phyloP scores from a whole-genome alignment of 2,797 vertebrate genomes.

The Poeciliopsis paucimaculata region DNA sequence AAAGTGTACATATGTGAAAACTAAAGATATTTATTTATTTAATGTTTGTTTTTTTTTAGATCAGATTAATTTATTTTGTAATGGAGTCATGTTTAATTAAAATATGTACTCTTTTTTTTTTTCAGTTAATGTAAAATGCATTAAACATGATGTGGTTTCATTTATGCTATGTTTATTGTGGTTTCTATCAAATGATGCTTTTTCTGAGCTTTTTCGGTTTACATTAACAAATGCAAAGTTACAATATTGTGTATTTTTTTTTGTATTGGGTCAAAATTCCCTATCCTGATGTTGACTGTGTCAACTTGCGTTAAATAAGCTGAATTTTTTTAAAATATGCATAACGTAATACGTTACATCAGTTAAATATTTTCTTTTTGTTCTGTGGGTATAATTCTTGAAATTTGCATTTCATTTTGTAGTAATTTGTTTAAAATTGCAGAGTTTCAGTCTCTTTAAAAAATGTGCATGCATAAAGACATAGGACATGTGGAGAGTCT shows the following conservation, averaged over 20 bases:
- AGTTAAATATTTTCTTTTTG: neutral
- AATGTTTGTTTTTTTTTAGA: slow-evolving; percentile 24
- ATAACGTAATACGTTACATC: neutral
- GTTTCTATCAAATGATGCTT: slow-evolving; percentile 32
- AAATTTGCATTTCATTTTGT: neutral
- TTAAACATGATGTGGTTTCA: neutral
- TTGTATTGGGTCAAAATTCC: neutral
- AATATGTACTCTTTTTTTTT: slow-evolving; percentile 14
- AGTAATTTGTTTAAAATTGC: neutral
- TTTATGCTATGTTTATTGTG: slow-evolving; percentile 35
- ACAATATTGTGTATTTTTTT: neutral
- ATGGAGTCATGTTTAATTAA: slow-evolving; percentile 55
- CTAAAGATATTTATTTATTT: slow-evolving; percentile 87
- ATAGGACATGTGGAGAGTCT: neutral
- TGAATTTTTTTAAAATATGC: neutral
- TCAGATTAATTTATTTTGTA: slow-evolving; percentile 78
- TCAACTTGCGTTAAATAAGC: neutral
- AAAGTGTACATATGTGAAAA: slow-evolving; percentile 75
- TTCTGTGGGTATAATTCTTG: neutral
- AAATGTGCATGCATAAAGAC: neutral
- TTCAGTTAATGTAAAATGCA: neutral
- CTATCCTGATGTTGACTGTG: neutral
- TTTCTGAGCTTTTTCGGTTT: neutral
- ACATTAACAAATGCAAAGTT: neutral
- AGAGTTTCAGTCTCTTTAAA: neutral